phyloP scores from a whole-genome alignment of 2,113 vertebrate genomes.

The Aramus guarauna region DNA sequence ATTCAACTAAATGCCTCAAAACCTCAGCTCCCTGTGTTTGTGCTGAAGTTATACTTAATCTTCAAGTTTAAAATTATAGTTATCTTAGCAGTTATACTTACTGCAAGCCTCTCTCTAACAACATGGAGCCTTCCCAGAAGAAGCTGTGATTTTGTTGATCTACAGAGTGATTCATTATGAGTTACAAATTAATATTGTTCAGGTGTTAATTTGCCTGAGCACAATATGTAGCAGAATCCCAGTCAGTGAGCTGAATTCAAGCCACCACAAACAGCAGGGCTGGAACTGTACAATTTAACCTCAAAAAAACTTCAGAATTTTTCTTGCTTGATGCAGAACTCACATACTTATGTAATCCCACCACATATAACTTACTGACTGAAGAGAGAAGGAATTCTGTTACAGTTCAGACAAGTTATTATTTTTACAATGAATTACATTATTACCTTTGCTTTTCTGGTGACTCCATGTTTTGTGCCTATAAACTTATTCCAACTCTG shows the following conservation, averaged over 20 bases:
- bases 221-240: background rate
- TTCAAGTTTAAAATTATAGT: background rate
- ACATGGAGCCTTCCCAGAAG: background rate
- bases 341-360: background rate
- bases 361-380: background rate
- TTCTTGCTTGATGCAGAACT: background rate
- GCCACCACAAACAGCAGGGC: background rate
- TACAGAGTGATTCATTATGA: no score
- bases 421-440: background rate
- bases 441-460: background rate
- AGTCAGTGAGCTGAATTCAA: background rate
- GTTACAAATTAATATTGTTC: background rate
- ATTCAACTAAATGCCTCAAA: background rate
- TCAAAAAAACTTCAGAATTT: background rate
- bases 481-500: background rate
- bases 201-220: background rate
- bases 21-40: background rate
- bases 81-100: background rate
- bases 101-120: background rate
- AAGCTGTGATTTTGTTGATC: background rate
- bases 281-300: background rate
- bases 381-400: background rate
- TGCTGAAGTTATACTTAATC: background rate
- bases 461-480: background rate
- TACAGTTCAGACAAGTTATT: background rate